Percentiles rank a stretch among this genome's conserved stretches.
Evolutionary conservation across 2,113 vertebrate species (phyloP).

Genomic region (Nannobrachium achirus): DNA sequence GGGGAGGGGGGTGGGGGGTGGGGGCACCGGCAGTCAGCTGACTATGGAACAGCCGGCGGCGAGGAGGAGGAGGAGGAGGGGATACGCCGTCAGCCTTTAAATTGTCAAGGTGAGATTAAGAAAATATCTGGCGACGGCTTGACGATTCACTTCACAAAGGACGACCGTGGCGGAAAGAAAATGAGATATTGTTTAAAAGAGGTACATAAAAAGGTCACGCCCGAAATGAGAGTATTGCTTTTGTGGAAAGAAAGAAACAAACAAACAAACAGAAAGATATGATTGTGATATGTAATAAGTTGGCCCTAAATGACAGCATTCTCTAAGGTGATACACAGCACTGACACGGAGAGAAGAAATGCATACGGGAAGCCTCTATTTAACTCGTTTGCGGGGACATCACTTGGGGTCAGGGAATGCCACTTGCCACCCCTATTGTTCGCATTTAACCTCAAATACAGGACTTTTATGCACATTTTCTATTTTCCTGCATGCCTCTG

Average conservation of each 20-base stretch:
- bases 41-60: constrained; percentile 55
- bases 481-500: no score
- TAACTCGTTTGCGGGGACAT: constrained; percentile 23
- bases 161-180: constrained; percentile 23
- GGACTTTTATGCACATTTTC: no score
- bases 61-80: constrained; percentile 42
- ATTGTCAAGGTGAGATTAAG: constrained; percentile 67
- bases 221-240: constrained; percentile 9
- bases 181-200: constrained; percentile 30
- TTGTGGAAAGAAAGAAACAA: constrained; percentile 32
- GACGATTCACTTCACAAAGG: constrained; percentile 54
- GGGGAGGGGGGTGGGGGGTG: constrained; percentile 29
- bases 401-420: no score
- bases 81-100: constrained; percentile 67
- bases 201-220: constrained; percentile 43
- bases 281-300: constrained; percentile 35
- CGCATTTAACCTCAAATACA: no score
- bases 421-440: no score
- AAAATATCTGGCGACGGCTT: constrained; percentile 56
- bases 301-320: constrained; percentile 10
- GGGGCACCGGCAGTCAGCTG: constrained; percentile 49
- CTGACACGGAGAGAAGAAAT: constrained; percentile 22
- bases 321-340: constrained; percentile 2
- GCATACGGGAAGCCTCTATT: constrained; percentile 35
- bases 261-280: not conserved